Conservation (phyloP, 2,888 invertebrate species). For the Stomorhina lunata region DNA sequence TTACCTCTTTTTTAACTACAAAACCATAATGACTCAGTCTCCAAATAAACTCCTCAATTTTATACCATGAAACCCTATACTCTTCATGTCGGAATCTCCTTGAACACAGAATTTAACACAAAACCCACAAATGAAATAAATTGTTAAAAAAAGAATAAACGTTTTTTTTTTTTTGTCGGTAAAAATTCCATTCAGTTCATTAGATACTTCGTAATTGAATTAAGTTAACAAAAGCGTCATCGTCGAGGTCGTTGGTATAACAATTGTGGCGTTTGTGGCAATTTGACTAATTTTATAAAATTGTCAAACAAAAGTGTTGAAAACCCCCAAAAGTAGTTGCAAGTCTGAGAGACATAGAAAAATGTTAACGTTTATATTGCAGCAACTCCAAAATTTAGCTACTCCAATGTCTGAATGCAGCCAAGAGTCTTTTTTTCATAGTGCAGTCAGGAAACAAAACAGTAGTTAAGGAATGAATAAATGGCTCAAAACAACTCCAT, state of each 20-base stretch:
- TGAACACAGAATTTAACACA: not conserved
- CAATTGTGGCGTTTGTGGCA: constrained; percentile 38
- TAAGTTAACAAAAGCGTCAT: constrained; percentile 56
- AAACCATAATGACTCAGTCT: not conserved
- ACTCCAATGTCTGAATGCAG: constrained; percentile 1
- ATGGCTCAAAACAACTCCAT: not conserved
- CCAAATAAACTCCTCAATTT: not conserved
- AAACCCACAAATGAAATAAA: constrained; percentile 13
- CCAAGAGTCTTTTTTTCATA: constrained; percentile 34
- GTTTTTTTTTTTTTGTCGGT: not conserved
- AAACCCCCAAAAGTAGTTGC: constrained; percentile 47
- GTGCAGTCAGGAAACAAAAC: constrained; percentile 16
- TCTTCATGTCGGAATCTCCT: not conserved
- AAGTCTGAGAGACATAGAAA: not conserved
- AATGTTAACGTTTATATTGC: not conserved
- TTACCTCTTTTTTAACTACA: not conserved
- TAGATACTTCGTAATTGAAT: constrained; percentile 51
- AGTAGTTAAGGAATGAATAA: constrained; percentile 1
- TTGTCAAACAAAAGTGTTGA: constrained; percentile 57
- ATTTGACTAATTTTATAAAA: constrained; percentile 62
- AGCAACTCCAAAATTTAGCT: constrained; percentile 15
- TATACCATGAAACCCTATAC: not conserved
- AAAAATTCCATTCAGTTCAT: constrained; percentile 43
- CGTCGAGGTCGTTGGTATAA: too few species aligned
- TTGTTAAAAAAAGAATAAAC: not conserved